Conservation (phyloP, 2,888 invertebrate genomes). For the Myopa testacea region DNA sequence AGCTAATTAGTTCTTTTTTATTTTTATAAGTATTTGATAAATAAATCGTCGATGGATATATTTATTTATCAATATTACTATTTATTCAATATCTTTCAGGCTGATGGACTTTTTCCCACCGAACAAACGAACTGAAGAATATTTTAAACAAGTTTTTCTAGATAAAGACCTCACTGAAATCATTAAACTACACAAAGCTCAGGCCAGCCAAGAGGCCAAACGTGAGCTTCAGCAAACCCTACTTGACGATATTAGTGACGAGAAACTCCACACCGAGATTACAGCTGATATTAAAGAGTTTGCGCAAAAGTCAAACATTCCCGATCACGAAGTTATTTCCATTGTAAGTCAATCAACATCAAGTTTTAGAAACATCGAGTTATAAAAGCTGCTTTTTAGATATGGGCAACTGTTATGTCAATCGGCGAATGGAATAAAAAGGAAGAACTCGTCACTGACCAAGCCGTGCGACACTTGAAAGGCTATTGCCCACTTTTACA, state of each 20-base stretch:
- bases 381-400: conserved; percentile 69
- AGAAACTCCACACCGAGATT: conserved; percentile 87
- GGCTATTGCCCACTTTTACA: conserved; percentile 87
- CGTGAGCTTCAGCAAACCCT: conserved; percentile 84
- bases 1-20: neutral
- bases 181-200: conserved; percentile 83
- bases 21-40: neutral
- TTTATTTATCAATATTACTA: too few relatives aligned
- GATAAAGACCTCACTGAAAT: conserved; percentile 85
- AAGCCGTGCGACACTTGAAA: conserved; percentile 90
- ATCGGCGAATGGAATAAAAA: conserved; percentile 99
- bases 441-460: conserved; percentile 95
- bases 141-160: conserved; percentile 83
- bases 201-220: conserved; percentile 86
- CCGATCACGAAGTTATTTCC: conserved; percentile 90
- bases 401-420: conserved; percentile 96
- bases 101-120: conserved; percentile 94
- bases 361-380: neutral
- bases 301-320: conserved; percentile 83
- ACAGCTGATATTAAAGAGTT: conserved; percentile 88
- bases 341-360: conserved; percentile 72
- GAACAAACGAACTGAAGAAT: conserved; percentile 92
- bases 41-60: neutral
- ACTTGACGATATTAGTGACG: conserved; percentile 87
- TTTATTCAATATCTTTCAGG: conserved; percentile 67